Conservation (phyloP, 2,797 vertebrate species). For the Arctocebus calabarensis region DNA sequence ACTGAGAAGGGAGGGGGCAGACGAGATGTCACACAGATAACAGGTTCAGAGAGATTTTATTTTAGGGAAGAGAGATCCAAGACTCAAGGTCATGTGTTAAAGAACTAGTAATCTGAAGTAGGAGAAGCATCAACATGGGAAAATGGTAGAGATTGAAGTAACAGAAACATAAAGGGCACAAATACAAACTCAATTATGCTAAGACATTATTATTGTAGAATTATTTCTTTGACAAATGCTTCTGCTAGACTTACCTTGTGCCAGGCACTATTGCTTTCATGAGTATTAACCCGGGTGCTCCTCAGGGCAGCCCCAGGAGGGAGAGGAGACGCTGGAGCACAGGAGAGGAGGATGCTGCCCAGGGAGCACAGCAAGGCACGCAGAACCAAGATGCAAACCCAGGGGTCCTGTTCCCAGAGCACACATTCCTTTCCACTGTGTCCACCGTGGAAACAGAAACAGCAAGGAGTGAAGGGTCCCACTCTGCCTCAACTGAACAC, state of each 20-base stretch:
- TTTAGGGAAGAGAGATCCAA: neutral
- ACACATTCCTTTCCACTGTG: neutral
- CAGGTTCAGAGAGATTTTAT: neutral
- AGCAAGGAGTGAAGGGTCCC: neutral
- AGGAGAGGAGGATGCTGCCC: neutral
- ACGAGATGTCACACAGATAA: neutral
- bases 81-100: neutral
- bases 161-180: neutral
- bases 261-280: neutral
- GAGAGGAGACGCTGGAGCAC: neutral
- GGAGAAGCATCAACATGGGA: neutral
- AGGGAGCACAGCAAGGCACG: fast-evolving
- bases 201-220: neutral
- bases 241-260: neutral
- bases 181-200: neutral
- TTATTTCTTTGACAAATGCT: neutral
- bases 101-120: neutral
- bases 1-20: neutral
- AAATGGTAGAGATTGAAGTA: neutral
- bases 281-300: neutral
- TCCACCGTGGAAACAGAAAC: neutral
- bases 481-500: fast-evolving
- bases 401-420: fast-evolving
- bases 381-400: neutral
- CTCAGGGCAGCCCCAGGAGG: neutral